These are phyloP conservation scores for Drosophila bifasciata DNA, from an alignment of 1,140 invertebrate genomes.

Conservation along the genomic window DNA sequence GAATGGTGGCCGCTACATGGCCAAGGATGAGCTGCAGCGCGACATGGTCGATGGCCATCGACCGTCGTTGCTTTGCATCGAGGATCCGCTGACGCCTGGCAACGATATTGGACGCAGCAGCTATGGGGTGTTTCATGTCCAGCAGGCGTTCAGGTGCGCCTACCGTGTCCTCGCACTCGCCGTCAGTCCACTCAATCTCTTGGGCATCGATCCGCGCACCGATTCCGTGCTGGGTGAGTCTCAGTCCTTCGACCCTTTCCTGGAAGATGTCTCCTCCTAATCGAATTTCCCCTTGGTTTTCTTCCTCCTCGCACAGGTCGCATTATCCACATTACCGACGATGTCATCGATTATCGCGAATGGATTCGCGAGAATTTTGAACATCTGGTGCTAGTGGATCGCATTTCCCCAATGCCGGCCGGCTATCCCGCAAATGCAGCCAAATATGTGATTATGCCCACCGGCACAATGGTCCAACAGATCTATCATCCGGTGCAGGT, in stretches of 20 bases:
- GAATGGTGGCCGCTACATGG: constrained; percentile 96
- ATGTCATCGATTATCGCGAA: constrained; percentile 95
- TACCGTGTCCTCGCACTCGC: constrained; percentile 94
- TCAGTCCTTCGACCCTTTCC: too few species aligned
- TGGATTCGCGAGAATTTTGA: constrained; percentile 88
- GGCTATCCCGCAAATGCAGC: constrained; percentile 60
- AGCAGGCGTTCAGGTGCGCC: constrained; percentile 97
- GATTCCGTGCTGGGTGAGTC: constrained; percentile 79
- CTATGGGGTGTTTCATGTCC: constrained; percentile 95
- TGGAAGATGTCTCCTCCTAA: too few species aligned
- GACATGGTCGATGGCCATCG: constrained; percentile 97
- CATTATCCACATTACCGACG: constrained; percentile 96
- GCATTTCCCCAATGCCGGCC: constrained; percentile 65
- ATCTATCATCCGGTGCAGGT: constrained; percentile 66
- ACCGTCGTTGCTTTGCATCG: constrained; percentile 97
- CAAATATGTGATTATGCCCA: constrained; percentile 70
- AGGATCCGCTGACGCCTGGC: constrained; percentile 97
- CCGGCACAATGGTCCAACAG: constrained; percentile 63
- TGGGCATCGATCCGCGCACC: constrained; percentile 85
- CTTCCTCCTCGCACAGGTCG: constrained; percentile 86
- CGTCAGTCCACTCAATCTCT: constrained; percentile 88
- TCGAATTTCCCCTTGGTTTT: background rate
- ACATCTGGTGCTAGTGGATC: constrained; percentile 64
- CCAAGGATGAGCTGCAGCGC: constrained; percentile 96
- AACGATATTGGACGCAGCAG: constrained; percentile 99